Conservation (phyloP, 2,888 invertebrate genomes). For the Orchesella flavescens region DNA sequence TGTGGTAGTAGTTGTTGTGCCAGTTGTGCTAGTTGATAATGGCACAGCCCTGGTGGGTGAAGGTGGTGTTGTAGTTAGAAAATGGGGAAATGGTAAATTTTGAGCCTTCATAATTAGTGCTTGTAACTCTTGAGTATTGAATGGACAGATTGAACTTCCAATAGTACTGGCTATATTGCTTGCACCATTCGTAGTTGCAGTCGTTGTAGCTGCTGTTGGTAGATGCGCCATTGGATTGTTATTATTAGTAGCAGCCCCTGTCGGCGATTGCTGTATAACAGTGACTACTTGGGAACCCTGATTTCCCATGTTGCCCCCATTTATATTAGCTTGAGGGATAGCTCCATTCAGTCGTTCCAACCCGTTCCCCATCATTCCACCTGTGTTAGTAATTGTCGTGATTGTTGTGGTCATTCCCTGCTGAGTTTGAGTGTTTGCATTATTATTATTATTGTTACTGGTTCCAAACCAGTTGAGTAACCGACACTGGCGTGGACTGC, state of each 20-base stretch:
- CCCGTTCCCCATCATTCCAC: conserved; percentile 32
- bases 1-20: conserved; percentile 13
- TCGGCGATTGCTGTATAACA: conserved; percentile 46
- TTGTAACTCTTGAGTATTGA: conserved; percentile 33
- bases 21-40: conserved; percentile 11
- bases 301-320: not conserved
- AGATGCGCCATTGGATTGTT: too few relatives aligned
- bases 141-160: conserved; percentile 30
- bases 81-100: conserved; percentile 30
- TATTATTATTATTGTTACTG: not conserved
- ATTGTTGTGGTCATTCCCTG: conserved; percentile 54
- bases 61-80: conserved; percentile 25
- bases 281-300: conserved; percentile 44
- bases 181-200: too few relatives aligned
- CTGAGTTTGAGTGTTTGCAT: too few relatives aligned
- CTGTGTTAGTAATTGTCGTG: conserved; percentile 47
- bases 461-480: conserved; percentile 49
- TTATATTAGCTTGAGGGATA: not conserved
- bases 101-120: conserved; percentile 45
- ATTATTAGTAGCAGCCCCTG: too few relatives aligned
- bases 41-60: not conserved
- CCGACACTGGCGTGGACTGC: conserved; percentile 59
- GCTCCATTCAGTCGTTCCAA: not conserved
- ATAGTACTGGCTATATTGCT: too few relatives aligned
- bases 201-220: too few relatives aligned